These are phyloP conservation scores for Macrotrachela quadricornifera DNA, from an alignment of 1,140 invertebrate species.

Conservation along the genomic window DNA sequence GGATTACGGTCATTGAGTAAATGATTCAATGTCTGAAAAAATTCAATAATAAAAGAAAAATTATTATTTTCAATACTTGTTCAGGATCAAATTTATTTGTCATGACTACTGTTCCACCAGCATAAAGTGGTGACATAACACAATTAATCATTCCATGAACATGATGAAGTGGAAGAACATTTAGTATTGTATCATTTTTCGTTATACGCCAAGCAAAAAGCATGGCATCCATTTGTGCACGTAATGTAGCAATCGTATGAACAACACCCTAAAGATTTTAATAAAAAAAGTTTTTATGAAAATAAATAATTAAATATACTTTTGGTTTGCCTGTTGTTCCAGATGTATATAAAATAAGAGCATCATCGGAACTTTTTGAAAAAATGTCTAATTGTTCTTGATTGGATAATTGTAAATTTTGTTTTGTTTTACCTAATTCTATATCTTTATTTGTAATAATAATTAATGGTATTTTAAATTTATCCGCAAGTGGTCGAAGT, in stretches of 20 bases:
- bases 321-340: constrained; percentile 64
- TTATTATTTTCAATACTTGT: constrained; percentile 10
- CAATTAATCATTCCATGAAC: constrained; percentile 66
- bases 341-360: constrained; percentile 64
- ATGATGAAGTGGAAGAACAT: constrained; percentile 62
- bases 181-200: constrained; percentile 47
- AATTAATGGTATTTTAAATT: too few species aligned
- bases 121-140: constrained; percentile 48
- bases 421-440: too few species aligned
- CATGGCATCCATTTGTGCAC: constrained; percentile 38
- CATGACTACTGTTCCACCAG: constrained; percentile 42
- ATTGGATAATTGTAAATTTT: too few species aligned
- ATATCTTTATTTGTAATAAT: too few species aligned
- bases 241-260: constrained; percentile 49
- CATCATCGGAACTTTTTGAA: constrained; percentile 15
- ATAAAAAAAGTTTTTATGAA: too few species aligned
- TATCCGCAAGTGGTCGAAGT: too few species aligned
- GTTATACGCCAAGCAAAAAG: constrained; percentile 49
- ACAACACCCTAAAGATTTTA: constrained; percentile 39
- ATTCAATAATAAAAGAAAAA: neutral
- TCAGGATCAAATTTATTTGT: constrained; percentile 48
- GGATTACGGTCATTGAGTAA: constrained; percentile 33
- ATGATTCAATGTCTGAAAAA: too few species aligned
- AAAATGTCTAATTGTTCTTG: too few species aligned
- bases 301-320: too few species aligned